phyloP scores from a whole-genome alignment of 2,888 invertebrate genomes.

The Synergus itoensis region DNA sequence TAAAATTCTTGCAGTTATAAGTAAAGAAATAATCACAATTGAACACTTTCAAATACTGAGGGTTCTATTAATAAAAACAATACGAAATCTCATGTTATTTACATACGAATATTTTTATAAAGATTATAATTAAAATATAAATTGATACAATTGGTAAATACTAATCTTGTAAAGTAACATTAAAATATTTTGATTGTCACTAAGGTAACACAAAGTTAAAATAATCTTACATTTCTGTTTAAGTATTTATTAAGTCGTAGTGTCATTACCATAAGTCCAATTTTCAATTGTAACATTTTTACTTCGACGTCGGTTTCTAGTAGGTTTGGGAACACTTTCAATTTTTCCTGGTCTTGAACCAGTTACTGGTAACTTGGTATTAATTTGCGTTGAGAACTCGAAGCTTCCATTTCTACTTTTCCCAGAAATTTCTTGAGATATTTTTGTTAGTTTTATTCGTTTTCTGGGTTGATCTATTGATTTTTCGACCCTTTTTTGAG shows the following conservation, averaged over 20 bases:
- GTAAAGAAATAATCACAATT: conserved; percentile 12
- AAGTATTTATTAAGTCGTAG: not conserved
- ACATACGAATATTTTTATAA: not conserved
- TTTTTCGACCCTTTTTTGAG: conserved; percentile 12
- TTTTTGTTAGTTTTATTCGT: not conserved
- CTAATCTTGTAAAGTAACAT: not conserved
- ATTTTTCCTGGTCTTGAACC: conserved; percentile 10
- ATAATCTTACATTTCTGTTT: not conserved
- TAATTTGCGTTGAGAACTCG: not conserved
- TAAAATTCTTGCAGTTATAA: not conserved
- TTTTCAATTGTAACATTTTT: not conserved
- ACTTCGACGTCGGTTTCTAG: not conserved
- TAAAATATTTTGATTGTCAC: not conserved
- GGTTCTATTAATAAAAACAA: not conserved
- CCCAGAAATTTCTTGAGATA: not conserved
- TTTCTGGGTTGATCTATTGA: conserved; percentile 1
- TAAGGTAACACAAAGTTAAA: not conserved
- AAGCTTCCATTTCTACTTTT: not conserved
- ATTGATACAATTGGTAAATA: not conserved
- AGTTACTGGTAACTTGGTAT: not conserved
- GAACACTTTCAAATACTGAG: not conserved
- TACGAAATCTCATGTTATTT: too few species aligned
- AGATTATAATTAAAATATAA: not conserved
- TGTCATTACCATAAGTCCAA: not conserved
- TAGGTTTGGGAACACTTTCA: conserved; percentile 1